Conservation (phyloP, 2,888 invertebrate genomes). For the Patella ulyssiponensis region DNA sequence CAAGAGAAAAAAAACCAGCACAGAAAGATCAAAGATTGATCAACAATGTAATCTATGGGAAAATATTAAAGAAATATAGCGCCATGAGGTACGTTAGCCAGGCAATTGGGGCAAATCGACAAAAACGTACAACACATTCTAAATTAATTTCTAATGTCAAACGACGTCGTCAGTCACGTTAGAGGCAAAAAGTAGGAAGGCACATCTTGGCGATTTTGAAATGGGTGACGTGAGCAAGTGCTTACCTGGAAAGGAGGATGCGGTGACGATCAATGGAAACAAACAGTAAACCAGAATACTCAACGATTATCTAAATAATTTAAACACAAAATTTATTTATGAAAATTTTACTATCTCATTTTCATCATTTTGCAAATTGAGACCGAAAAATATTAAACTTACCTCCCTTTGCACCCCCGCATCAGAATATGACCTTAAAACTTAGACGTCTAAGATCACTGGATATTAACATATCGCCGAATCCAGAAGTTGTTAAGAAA, state of each 20-base stretch:
- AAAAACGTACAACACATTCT: not conserved
- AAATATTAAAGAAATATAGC: slow-evolving; percentile 17
- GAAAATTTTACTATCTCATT: slow-evolving; percentile 17
- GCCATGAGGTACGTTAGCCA: not conserved
- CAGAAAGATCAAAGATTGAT: not conserved
- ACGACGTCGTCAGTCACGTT: not conserved
- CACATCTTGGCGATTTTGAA: not conserved
- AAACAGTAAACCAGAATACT: not conserved
- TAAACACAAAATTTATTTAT: slow-evolving; percentile 15
- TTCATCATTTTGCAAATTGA: slow-evolving; percentile 26
- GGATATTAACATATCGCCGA: slow-evolving; percentile 22
- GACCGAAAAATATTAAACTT: slow-evolving; percentile 25
- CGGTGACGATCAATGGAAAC: not conserved
- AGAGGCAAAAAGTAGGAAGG: not conserved
- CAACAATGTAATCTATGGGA: not conserved
- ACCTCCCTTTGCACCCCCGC: slow-evolving; percentile 33
- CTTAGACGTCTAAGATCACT: slow-evolving; percentile 22
- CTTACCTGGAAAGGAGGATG: slow-evolving; percentile 8
- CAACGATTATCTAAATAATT: not conserved
- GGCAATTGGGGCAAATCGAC: not conserved
- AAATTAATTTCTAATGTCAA: not conserved
- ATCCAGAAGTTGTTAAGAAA: slow-evolving; percentile 29
- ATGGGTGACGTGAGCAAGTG: not conserved
- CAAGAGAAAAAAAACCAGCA: not conserved
- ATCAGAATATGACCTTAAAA: slow-evolving; percentile 39